A percentile compares a stretch with the other conserved stretches of the same genome.
phyloP scores from a whole-genome alignment of 2,888 invertebrate species.

The Bombylius major region DNA sequence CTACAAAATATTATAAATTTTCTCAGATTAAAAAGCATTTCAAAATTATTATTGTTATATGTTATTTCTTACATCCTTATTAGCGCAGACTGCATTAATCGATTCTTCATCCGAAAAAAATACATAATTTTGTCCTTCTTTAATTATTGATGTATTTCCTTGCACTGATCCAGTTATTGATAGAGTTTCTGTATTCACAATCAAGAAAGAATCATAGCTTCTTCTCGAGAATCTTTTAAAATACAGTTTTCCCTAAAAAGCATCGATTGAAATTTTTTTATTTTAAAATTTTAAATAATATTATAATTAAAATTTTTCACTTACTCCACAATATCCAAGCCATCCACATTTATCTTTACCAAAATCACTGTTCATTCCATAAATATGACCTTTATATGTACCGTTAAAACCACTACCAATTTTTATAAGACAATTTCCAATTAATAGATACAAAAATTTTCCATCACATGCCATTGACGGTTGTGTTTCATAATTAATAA shows the following conservation, averaged over 20 bases:
- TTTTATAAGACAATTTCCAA: conserved; percentile 75
- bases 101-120: conserved; percentile 67
- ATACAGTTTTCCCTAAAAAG: conserved; percentile 62
- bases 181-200: conserved; percentile 38
- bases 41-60: too few species aligned
- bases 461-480: conserved; percentile 78
- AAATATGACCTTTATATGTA: conserved; percentile 82
- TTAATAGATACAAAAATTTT: conserved; percentile 74
- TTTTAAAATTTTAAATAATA: not conserved
- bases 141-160: conserved; percentile 27
- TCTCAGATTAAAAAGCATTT: too few species aligned
- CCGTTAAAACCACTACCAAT: conserved; percentile 92
- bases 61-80: conserved; percentile 53
- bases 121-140: conserved; percentile 33
- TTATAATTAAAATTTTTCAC: conserved; percentile 19
- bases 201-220: conserved; percentile 35
- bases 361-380: conserved; percentile 72
- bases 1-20: conserved; percentile 31
- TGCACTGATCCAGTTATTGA: conserved; percentile 37
- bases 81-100: conserved; percentile 64
- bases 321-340: conserved; percentile 75
- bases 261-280: not conserved
- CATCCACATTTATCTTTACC: conserved; percentile 67
- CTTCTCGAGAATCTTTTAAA: conserved; percentile 50
- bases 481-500: conserved; percentile 37